Evolutionary conservation across 2,797 vertebrate genomes (phyloP).

Genomic region (Kryptolebias ocellatus): DNA sequence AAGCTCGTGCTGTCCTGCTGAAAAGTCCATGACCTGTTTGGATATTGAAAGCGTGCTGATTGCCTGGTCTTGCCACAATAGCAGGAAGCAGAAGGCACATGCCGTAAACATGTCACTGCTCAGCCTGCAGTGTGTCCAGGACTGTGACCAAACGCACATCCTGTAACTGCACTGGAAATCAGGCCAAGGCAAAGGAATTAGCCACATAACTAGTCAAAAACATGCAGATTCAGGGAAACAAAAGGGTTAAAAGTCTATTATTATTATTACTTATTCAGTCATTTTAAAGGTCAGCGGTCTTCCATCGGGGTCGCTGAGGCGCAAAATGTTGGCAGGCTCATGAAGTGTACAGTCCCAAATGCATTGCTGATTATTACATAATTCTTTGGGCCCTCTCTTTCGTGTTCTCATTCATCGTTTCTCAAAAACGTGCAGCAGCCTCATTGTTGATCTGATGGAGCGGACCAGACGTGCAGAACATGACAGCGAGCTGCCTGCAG

Average conservation of each 20-base stretch:
- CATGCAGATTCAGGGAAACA: not conserved
- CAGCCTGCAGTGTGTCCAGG: constrained; percentile 33
- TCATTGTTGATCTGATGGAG: constrained; percentile 48
- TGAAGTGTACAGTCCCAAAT: constrained; percentile 30
- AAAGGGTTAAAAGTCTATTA: constrained; percentile 20
- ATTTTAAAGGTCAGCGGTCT: constrained; percentile 66
- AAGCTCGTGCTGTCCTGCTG: constrained; percentile 12
- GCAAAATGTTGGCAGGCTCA: constrained; percentile 44
- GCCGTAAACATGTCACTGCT: constrained; percentile 35
- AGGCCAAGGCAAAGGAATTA: not conserved
- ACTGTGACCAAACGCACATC: constrained; percentile 5
- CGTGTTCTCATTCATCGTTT: constrained; percentile 44
- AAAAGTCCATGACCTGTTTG: constrained; percentile 45
- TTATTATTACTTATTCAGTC: constrained; percentile 37
- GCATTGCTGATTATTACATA: constrained; percentile 33
- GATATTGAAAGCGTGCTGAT: constrained; percentile 30
- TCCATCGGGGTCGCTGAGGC: constrained; percentile 47
- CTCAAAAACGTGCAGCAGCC: constrained; percentile 42
- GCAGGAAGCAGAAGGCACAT: constrained; percentile 48
- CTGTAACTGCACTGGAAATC: not conserved
- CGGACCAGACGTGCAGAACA: constrained; percentile 48
- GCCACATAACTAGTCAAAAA: not conserved
- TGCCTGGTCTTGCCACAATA: constrained; percentile 1
- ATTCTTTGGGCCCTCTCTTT: constrained; percentile 11
- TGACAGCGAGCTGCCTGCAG: constrained; percentile 61